These are phyloP conservation scores for Crossaster papposus DNA, from an alignment of 53 echinoderm and acorn worm genomes.

Conservation along the genomic window DNA sequence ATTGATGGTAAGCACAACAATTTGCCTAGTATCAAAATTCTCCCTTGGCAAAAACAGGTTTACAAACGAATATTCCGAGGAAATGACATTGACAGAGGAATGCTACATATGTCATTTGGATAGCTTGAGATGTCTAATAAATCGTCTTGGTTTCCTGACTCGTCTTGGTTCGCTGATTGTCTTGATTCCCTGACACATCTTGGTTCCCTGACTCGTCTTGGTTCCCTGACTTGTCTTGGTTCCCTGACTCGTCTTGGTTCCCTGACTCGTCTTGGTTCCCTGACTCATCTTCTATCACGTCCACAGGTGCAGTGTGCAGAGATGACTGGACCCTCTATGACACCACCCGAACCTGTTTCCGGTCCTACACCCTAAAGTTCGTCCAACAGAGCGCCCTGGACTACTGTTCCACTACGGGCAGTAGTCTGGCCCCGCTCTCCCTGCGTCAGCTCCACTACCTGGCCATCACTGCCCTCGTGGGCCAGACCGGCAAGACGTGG, in stretches of 20 bases:
- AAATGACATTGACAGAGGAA: no score
- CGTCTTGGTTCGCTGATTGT: no score
- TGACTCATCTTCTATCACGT: not conserved
- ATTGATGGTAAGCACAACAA: no score
- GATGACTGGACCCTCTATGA: slow-evolving; percentile 52
- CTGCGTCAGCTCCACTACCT: slow-evolving; percentile 18
- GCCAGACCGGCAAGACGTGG: slow-evolving; percentile 12
- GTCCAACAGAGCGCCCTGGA: slow-evolving; percentile 51
- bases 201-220: no score
- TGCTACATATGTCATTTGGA: no score
- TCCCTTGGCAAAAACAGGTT: no score
- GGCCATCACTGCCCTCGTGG: not conserved
- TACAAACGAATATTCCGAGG: no score
- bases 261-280: not conserved
- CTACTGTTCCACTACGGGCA: slow-evolving; percentile 40
- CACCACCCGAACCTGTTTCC: slow-evolving; percentile 34
- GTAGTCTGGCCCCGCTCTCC: slow-evolving; percentile 40
- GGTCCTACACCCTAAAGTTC: not conserved
- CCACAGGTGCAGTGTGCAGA: slow-evolving; percentile 29
- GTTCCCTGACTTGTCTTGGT: not conserved
- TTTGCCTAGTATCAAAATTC: no score
- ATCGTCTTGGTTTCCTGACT: no score
- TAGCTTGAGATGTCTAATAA: no score
- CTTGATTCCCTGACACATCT: no score
- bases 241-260: not conserved